These are phyloP conservation scores for Blastomussa wellsi DNA, from an alignment of 92 coral and sea anemone genomes.

Conservation along the genomic window DNA sequence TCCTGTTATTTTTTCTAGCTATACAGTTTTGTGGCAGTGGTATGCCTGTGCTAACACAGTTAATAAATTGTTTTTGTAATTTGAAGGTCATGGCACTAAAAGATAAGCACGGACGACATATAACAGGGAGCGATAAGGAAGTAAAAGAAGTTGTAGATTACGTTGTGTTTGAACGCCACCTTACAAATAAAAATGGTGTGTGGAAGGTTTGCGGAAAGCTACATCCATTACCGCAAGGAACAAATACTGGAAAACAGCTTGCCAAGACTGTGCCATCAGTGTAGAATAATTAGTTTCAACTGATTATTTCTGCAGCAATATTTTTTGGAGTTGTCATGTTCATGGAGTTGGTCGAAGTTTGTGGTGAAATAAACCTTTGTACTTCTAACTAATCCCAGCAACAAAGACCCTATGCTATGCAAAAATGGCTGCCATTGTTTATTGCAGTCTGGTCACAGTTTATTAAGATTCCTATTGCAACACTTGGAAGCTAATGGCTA, in stretches of 20 bases:
- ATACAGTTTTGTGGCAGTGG: no score
- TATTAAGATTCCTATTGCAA: no score
- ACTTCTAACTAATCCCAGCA: background rate
- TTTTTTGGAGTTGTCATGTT: background rate
- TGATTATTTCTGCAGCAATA: background rate
- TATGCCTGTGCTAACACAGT: background rate
- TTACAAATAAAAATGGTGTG: slow-evolving; percentile 69
- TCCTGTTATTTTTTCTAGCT: no score
- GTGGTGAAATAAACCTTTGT: background rate
- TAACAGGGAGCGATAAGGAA: slow-evolving; percentile 85
- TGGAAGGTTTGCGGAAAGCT: slow-evolving; percentile 97
- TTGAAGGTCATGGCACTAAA: slow-evolving; percentile 87
- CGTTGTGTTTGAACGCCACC: slow-evolving; percentile 90
- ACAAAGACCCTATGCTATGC: no score
- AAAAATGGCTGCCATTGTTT: no score
- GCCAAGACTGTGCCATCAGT: slow-evolving; percentile 28
- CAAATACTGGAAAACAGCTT: slow-evolving; percentile 9
- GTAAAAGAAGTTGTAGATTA: slow-evolving; percentile 81
- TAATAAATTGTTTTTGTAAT: background rate
- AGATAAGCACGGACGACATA: slow-evolving; percentile 85
- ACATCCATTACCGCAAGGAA: background rate
- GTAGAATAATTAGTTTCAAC: background rate
- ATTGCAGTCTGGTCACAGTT: no score
- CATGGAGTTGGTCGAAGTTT: background rate
- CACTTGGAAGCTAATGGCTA: no score